Conservation (phyloP, 2,113 vertebrate species). For the Scophthalmus maximus region DNA sequence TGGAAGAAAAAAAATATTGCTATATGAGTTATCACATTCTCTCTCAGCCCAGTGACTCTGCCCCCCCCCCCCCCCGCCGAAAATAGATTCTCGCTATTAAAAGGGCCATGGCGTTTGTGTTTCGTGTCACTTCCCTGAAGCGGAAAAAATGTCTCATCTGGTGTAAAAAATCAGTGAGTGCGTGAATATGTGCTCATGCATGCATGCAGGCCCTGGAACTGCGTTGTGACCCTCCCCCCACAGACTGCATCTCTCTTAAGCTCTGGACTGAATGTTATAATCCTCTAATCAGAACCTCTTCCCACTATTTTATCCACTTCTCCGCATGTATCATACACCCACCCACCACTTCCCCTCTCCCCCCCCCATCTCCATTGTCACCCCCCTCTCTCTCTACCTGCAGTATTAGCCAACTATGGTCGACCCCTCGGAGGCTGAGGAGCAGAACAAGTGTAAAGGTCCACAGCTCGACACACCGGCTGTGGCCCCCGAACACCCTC, state of each 20-base stretch:
- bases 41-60: constrained; percentile 71
- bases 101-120: constrained; percentile 55
- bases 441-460: constrained; percentile 77
- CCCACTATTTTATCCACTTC: constrained; percentile 19
- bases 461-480: constrained; percentile 63
- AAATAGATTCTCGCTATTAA: constrained; percentile 71
- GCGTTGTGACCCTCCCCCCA: constrained; percentile 55
- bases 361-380: not conserved
- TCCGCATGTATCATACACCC: constrained; percentile 7
- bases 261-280: constrained; percentile 52
- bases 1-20: constrained; percentile 49
- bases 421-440: constrained; percentile 82
- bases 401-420: constrained; percentile 80
- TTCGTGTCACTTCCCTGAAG: constrained; percentile 72
- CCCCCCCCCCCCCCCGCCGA: too few relatives aligned
- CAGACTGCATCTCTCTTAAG: constrained; percentile 61
- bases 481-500: constrained; percentile 68
- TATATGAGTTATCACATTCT: constrained; percentile 69
- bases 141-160: constrained; percentile 68
- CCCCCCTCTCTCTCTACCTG: constrained; percentile 9
- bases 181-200: constrained; percentile 71
- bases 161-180: constrained; percentile 54
- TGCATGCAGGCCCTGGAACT: constrained; percentile 59
- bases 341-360: not conserved
- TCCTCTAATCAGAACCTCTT: constrained; percentile 62